These are phyloP conservation scores for Helicoverpa armigera DNA, from an alignment of 1,140 invertebrate genomes.

Conservation along the genomic window DNA sequence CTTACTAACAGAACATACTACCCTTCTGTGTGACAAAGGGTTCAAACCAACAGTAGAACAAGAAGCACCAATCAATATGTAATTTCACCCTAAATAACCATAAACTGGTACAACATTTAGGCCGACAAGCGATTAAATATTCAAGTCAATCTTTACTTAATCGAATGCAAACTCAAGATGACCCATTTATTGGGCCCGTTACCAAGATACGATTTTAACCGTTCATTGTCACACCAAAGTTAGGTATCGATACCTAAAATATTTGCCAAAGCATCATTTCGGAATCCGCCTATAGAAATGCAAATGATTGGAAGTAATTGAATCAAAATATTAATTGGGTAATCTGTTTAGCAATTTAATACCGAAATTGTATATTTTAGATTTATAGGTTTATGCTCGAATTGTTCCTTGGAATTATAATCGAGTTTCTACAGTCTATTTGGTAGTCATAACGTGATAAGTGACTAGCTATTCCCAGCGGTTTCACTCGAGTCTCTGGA, in stretches of 20 bases:
- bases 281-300: background rate
- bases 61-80: no score
- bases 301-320: conserved; percentile 7
- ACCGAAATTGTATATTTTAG: background rate
- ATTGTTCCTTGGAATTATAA: no score
- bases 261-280: conserved; percentile 12
- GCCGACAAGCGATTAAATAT: conserved; percentile 9
- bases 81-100: background rate
- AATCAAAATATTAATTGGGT: conserved; percentile 1
- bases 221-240: conserved; percentile 2
- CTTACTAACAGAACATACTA: no score
- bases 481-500: no score
- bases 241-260: conserved; percentile 12
- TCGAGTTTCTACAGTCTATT: no score
- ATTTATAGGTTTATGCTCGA: background rate
- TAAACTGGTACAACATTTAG: background rate
- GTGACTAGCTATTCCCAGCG: no score
- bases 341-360: conserved; percentile 1
- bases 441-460: no score
- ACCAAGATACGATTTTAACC: conserved; percentile 5
- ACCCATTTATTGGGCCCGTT: background rate
- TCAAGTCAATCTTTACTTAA: conserved; percentile 22
- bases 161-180: conserved; percentile 6
- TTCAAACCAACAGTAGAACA: no score
- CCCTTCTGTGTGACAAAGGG: no score